phyloP scores from a whole-genome alignment of 2,888 invertebrate species.

The Xestia rhomboidea region DNA sequence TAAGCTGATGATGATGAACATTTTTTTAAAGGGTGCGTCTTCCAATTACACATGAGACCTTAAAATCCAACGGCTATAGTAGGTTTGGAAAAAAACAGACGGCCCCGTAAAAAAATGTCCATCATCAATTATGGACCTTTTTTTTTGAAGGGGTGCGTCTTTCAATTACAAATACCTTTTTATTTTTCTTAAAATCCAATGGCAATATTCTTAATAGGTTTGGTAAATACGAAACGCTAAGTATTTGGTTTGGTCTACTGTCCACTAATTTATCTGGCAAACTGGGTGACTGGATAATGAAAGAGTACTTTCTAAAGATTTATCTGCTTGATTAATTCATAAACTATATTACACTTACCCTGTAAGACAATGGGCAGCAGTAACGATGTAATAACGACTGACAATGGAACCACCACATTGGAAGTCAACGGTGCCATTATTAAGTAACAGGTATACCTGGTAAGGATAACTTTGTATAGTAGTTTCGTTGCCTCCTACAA shows the following conservation, averaged over 20 bases:
- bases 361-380: slow-evolving; percentile 87
- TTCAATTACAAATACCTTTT: background rate
- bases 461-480: slow-evolving; percentile 81
- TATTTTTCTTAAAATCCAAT: background rate
- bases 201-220: background rate
- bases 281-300: background rate
- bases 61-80: background rate
- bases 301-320: background rate
- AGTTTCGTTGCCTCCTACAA: slow-evolving; percentile 85
- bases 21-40: background rate
- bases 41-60: background rate
- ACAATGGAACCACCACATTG: slow-evolving; percentile 88
- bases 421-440: slow-evolving; percentile 73
- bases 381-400: slow-evolving; percentile 78
- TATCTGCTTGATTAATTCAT: background rate
- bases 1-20: background rate
- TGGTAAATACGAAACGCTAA: background rate
- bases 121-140: no score
- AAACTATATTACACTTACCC: slow-evolving; percentile 73
- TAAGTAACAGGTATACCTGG: slow-evolving; percentile 82
- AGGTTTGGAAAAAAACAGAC: no score
- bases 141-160: background rate
- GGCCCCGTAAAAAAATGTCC: no score
- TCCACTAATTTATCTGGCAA: background rate
- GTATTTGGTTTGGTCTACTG: background rate